Base-by-base conservation (phyloP, 2,113 vertebrate species). In the Halichoeres trimaculatus region DNA sequence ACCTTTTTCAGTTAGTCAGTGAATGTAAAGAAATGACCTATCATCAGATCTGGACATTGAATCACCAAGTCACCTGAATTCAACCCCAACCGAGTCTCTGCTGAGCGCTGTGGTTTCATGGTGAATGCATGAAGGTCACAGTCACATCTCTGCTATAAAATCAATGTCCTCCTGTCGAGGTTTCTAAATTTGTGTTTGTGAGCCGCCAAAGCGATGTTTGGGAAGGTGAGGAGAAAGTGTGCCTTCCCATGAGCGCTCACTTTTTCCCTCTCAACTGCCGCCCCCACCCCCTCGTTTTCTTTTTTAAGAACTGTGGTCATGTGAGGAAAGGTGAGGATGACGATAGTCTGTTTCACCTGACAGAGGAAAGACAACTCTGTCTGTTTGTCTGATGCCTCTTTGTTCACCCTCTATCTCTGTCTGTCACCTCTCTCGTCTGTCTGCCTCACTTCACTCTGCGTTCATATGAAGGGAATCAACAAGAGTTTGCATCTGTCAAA, bases 141-240 rank as follows among this genome's bases (percentile, higher is more conserved):
- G 68, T 30, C 41, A 63, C 55, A 12, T 22, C 20, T 17, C 14
- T 24, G 24, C 24, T 54, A 54, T 47, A 80, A 79, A 85, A 88
- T 87, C 89, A 78, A 81, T 85, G 70, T 26, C 52, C 30, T 70
- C 74, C 65, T 11, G 22, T 76, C 10, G 36, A 74, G 67, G 77
- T 73, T 85, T 78, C 85, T 90, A 90, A 80, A 89, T 87, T 23
- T 82, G 69, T 76, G 59, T 73, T 63, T 23, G 65, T 17, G 68
- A 75, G 59, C 20, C 65, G 19, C 10, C 67, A 70, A 57, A 70
- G 60, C 17, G 74, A 22, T 41, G 19, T 6, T 22, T 55, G 47
- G 82, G 75, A 67, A 80, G 72, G 22, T 84, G 83, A 85, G 77
- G 61, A 80, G 64, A 61, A 51, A 74, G 57, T 24, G 43, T 35